These are phyloP conservation scores for Zosterops hypoxanthus DNA, from an alignment of 2,113 vertebrate genomes.

Conservation along the genomic window DNA sequence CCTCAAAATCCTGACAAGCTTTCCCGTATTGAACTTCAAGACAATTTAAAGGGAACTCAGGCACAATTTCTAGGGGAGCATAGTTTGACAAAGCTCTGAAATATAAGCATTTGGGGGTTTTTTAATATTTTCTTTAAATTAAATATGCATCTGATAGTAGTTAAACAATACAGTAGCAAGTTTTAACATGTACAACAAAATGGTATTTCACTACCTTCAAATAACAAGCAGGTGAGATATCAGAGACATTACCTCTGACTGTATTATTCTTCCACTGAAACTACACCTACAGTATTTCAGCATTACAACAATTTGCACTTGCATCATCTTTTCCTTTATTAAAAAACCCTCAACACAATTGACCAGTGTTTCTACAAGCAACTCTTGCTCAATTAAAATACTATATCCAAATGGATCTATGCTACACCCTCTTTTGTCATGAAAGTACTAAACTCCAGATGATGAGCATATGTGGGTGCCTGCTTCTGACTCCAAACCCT, in stretches of 20 bases:
- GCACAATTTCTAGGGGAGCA: neutral
- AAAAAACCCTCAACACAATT: neutral
- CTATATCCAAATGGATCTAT: neutral
- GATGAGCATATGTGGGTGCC: neutral
- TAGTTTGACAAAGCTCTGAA: neutral
- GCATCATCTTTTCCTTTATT: constrained; percentile 33
- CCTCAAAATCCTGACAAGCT: neutral
- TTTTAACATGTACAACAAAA: neutral
- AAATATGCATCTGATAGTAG: neutral
- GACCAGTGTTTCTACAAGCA: constrained; percentile 13
- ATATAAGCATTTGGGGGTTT: neutral
- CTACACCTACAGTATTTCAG: constrained; percentile 41
- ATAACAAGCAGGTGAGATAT: neutral
- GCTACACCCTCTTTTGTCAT: neutral
- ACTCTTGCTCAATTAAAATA: constrained; percentile 27
- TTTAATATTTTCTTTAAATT: neutral
- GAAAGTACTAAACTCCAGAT: neutral
- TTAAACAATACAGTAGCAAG: neutral
- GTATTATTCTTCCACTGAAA: neutral
- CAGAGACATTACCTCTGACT: neutral
- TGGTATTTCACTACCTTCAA: neutral
- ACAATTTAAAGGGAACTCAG: neutral
- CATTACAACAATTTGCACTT: constrained; percentile 19
- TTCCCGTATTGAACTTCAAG: neutral
- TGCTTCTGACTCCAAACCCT: neutral